Conservation (phyloP, 2,797 vertebrate genomes). For the Fistularia tabacaria region DNA sequence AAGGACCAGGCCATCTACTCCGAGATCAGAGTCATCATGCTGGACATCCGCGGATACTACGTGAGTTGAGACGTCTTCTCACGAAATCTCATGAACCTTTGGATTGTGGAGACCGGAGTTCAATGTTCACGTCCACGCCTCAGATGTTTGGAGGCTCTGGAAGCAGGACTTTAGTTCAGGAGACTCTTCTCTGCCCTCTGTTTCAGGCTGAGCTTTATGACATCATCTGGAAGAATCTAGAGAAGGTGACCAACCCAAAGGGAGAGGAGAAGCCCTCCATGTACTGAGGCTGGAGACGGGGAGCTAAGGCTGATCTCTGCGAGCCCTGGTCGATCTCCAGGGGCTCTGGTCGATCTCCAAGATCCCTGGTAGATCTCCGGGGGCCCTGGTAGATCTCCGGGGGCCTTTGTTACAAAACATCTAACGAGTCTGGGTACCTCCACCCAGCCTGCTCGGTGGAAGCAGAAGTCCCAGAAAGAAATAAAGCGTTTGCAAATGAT, state of each 20-base stretch:
- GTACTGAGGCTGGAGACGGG: constrained; percentile 74
- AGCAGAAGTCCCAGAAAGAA: constrained; percentile 11
- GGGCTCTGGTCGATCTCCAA: no score
- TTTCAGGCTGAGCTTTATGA: constrained; percentile 85
- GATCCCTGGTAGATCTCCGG: no score
- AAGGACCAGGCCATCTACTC: constrained; percentile 80
- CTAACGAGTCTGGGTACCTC: no score
- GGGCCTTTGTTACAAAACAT: no score
- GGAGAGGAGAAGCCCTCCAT: constrained; percentile 90
- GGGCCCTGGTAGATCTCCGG: no score
- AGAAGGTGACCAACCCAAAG: constrained; percentile 90
- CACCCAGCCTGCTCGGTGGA: no score
- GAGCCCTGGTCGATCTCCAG: no score
- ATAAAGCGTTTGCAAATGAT: constrained; percentile 3
- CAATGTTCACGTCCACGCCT: no score
- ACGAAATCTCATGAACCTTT: no score
- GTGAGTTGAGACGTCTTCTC: constrained; percentile 66
- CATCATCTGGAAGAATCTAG: constrained; percentile 84
- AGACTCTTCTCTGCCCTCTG: neutral
- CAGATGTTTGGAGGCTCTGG: no score
- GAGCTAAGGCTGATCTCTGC: no score
- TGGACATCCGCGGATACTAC: constrained; percentile 85
- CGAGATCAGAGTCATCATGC: constrained; percentile 77
- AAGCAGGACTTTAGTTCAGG: neutral
- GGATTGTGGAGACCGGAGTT: no score